phyloP scores from a whole-genome alignment of 1,140 invertebrate species.

The Cephus cinctus region DNA sequence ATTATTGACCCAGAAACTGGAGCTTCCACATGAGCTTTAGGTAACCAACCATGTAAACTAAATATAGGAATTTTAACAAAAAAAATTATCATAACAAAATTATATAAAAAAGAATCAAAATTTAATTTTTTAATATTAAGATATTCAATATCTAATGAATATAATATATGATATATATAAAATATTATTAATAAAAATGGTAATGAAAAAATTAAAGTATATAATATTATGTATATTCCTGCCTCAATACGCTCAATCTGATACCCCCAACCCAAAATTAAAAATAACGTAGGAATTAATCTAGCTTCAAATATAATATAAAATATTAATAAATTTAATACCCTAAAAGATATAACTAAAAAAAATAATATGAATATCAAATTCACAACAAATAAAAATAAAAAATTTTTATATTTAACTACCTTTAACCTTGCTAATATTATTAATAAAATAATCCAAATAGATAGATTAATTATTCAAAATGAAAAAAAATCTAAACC shows the following conservation, averaged over 20 bases:
- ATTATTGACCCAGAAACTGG: conserved; percentile 69
- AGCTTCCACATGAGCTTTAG: conserved; percentile 73
- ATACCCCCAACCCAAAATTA: conserved; percentile 65
- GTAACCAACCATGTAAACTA: conserved; percentile 69
- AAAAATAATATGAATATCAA: conserved; percentile 58
- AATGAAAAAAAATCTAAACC: conserved; percentile 54
- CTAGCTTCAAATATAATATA: conserved; percentile 68
- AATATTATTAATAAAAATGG: conserved; percentile 60
- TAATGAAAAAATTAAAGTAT: conserved; percentile 63
- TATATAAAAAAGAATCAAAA: conserved; percentile 51
- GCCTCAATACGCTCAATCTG: conserved; percentile 64
- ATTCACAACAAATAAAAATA: conserved; percentile 55
- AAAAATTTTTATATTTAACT: conserved; percentile 50
- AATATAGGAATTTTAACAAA: conserved; percentile 70
- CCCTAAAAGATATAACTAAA: conserved; percentile 59
- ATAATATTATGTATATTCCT: conserved; percentile 63
- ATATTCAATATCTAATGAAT: too few relatives aligned
- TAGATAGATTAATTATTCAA: conserved; percentile 55
- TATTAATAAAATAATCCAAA: conserved; percentile 59
- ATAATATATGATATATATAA: conserved; percentile 48
- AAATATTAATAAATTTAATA: conserved; percentile 63
- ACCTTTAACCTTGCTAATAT: conserved; percentile 54
- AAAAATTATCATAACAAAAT: conserved; percentile 61
- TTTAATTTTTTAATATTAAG: conserved; percentile 48
- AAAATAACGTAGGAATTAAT: conserved; percentile 63